A percentile compares a stretch with the other conserved stretches of the same genome.
These are phyloP conservation scores for Eucriotettix oculatus DNA, from an alignment of 2,888 invertebrate species.

Conservation along the genomic window DNA sequence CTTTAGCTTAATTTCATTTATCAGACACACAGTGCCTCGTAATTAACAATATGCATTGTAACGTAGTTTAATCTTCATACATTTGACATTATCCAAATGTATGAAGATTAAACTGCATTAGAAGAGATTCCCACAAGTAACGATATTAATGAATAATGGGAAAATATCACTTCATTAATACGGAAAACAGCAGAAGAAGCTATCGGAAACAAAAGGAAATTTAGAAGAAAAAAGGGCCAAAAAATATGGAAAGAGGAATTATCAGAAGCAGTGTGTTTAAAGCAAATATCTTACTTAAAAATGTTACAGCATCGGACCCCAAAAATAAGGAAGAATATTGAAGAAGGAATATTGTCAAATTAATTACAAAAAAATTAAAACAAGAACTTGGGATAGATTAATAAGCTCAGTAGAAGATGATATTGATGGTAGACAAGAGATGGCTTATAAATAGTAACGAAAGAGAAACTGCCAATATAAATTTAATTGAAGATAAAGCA, in stretches of 20 bases:
- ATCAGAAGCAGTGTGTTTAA: background rate
- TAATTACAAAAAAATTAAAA: background rate
- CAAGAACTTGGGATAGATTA: background rate
- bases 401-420: background rate
- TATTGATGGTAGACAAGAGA: background rate
- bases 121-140: background rate
- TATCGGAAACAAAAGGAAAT: background rate
- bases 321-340: background rate
- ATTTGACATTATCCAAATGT: no score
- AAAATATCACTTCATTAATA: background rate
- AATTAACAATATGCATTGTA: no score
- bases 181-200: background rate
- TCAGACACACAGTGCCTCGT: no score
- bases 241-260: background rate
- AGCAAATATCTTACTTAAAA: no score
- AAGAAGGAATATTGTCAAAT: background rate
- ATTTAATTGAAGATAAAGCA: background rate
- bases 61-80: no score
- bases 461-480: background rate
- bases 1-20: no score
- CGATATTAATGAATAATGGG: background rate
- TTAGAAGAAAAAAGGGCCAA: background rate
- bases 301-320: no score
- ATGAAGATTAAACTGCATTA: no score
- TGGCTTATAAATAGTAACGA: background rate